Evolutionary conservation across 2,797 vertebrate genomes (phyloP).

Genomic region (Antennarius maculatus): DNA sequence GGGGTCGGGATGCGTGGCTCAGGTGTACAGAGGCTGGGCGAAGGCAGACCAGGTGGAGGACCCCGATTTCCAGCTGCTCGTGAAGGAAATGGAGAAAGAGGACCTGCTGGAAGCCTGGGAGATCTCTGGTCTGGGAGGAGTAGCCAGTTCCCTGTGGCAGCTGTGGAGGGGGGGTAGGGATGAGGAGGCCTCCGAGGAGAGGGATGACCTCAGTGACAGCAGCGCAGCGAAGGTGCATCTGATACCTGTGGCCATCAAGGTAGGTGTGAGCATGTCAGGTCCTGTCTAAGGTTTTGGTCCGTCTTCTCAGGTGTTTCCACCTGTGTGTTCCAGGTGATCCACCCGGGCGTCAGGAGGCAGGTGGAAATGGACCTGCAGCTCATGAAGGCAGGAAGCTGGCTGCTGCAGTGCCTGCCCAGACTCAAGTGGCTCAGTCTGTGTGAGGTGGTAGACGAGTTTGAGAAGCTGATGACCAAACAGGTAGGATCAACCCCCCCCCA

Average conservation of each 20-base stretch:
- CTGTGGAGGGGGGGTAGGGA: constrained; percentile 51
- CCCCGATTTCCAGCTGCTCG: constrained; percentile 68
- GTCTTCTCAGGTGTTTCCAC: not conserved
- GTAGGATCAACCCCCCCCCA: constrained; percentile 64
- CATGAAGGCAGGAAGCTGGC: constrained; percentile 88
- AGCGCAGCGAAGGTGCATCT: constrained; percentile 63
- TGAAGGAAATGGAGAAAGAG: constrained; percentile 62
- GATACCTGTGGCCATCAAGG: constrained; percentile 93
- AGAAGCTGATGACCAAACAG: constrained; percentile 96
- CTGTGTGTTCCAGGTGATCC: constrained; percentile 84
- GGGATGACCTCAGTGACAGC: constrained; percentile 15
- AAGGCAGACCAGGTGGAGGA: constrained; percentile 76
- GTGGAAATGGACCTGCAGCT: constrained; percentile 90
- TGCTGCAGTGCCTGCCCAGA: constrained; percentile 89
- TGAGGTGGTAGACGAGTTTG: constrained; percentile 93
- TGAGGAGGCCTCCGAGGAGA: constrained; percentile 44
- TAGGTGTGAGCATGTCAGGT: constrained; percentile 48
- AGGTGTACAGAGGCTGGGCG: constrained; percentile 91
- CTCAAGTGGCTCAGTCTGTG: constrained; percentile 93
- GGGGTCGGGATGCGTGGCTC: constrained; percentile 92
- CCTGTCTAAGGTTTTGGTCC: not conserved
- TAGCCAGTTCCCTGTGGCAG: constrained; percentile 62
- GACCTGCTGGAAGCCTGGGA: constrained; percentile 84
- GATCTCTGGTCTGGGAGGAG: constrained; percentile 76
- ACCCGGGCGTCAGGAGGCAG: constrained; percentile 89